Percentiles rank a stretch among this genome's conserved stretches.
phyloP scores from a whole-genome alignment of 2,113 vertebrate species.

The Chrysochloris asiatica region DNA sequence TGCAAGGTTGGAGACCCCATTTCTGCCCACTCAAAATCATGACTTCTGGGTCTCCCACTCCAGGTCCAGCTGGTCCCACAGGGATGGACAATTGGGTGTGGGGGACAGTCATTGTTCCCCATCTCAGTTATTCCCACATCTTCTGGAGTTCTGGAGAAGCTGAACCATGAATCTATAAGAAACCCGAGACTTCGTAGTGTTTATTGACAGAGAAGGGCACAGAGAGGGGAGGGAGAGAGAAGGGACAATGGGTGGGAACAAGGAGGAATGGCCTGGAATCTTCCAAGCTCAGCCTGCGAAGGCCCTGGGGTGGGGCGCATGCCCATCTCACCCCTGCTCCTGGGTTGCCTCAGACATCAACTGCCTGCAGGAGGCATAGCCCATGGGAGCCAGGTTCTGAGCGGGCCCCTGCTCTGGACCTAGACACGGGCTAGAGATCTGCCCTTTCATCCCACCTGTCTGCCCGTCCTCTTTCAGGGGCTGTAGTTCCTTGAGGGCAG shows the following conservation, averaged over 20 bases:
- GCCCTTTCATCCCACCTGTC: background rate
- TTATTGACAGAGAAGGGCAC: background rate
- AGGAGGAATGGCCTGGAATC: background rate
- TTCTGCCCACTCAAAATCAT: fast-evolving
- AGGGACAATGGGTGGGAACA: too few relatives aligned
- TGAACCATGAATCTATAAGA: background rate
- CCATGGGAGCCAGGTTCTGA: background rate
- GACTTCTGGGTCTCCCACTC: too few relatives aligned
- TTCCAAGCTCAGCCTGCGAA: background rate
- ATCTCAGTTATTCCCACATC: background rate
- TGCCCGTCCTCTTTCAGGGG: background rate
- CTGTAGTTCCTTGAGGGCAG: background rate
- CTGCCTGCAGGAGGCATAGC: background rate
- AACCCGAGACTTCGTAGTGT: background rate
- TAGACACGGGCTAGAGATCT: background rate
- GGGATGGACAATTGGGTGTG: background rate
- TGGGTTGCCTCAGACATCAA: background rate
- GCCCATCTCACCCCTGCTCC: background rate
- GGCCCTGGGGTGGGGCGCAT: fast-evolving
- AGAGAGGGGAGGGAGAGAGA: background rate
- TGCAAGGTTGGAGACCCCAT: background rate
- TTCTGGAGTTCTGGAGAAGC: background rate
- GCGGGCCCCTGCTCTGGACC: background rate
- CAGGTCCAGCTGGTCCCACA: fast-evolving
- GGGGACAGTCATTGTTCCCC: background rate